A percentile compares a stretch with the other conserved stretches of the same genome.
Evolutionary conservation across 2,888 invertebrate genomes (phyloP).

Genomic region (Melitaea athalia): DNA sequence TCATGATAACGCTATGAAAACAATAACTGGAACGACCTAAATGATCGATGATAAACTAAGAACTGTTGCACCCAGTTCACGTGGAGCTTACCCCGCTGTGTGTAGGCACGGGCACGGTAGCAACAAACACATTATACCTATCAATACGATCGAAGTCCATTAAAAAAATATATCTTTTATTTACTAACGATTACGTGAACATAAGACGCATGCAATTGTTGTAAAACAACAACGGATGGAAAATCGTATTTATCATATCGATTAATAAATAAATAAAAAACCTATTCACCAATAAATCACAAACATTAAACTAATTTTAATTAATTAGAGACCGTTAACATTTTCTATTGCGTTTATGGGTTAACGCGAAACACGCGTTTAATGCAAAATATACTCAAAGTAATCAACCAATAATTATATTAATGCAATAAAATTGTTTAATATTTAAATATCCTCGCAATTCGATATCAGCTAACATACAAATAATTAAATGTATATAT

Average conservation of each 20-base stretch:
- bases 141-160: slow-evolving; percentile 18
- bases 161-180: not conserved
- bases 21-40: slow-evolving; percentile 69
- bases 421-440: too few species aligned
- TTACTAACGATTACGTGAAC: not conserved
- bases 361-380: too few species aligned
- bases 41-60: slow-evolving; percentile 59
- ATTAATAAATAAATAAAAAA: too few species aligned
- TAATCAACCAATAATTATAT: too few species aligned
- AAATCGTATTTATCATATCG: not conserved
- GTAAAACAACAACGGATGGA: not conserved
- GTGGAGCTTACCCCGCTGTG: slow-evolving; percentile 19
- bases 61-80: slow-evolving; percentile 44
- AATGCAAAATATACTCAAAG: too few species aligned
- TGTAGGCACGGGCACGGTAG: not conserved
- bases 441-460: not conserved
- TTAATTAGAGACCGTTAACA: too few species aligned
- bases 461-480: not conserved
- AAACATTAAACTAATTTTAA: too few species aligned
- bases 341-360: too few species aligned
- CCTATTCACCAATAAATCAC: too few species aligned
- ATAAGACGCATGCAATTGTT: not conserved
- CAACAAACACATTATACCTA: slow-evolving; percentile 16
- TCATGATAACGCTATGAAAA: slow-evolving; percentile 44
- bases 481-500: not conserved